Base-by-base conservation (phyloP, 1,140 invertebrate genomes). In the Wiebesia pumilae region DNA sequence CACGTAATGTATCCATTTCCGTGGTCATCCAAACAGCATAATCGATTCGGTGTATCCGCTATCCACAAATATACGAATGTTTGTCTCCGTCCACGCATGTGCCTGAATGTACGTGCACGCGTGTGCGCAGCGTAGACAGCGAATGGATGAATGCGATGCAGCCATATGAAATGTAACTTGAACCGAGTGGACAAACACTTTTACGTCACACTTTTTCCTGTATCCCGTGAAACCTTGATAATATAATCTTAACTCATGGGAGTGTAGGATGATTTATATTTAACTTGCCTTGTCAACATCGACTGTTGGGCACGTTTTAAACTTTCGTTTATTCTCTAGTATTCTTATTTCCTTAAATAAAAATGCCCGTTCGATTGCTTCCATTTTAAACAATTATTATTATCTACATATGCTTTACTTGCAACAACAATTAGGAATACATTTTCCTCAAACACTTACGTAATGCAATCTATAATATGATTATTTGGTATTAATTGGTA, bases 1-100 rank as follows among this genome's bases (percentile, higher is more conserved):
- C 71, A 84, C 83, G 73, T 78, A 78, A 84, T 78, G 73, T 78
- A 84, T 78, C 73, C 78, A 75, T 84, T 84, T 78, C 73, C 73
- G 83, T 58, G 83, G 54, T 12, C 58, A 38, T 47, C 73, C 38
- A 54, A 24, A 51, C 51, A 14, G 27, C 40, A 54, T 84, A 78
- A 79, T 79, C 83, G 75, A 79, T 79, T 84, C 75, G 30, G 19
- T 62, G 43, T 51, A n/a, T 21, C 73, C 38, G n/a, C 73, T 27
- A 35, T 51, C 27, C 73, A 3, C 14, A 7, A 19, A 0, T 21
- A 27, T 54, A 35, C 14, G 69, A 54, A 40, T 33, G 33, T 30
- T 38, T 1, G 21, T 71, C n/a, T 19, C 14, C 21, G 0, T 4
- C 0, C 40, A 16, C 16, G 35, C n/a, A 35, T 38, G 69, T 38